These are phyloP conservation scores for Zaprionus lineosus DNA, from an alignment of 2,888 invertebrate genomes.

Conservation along the genomic window DNA sequence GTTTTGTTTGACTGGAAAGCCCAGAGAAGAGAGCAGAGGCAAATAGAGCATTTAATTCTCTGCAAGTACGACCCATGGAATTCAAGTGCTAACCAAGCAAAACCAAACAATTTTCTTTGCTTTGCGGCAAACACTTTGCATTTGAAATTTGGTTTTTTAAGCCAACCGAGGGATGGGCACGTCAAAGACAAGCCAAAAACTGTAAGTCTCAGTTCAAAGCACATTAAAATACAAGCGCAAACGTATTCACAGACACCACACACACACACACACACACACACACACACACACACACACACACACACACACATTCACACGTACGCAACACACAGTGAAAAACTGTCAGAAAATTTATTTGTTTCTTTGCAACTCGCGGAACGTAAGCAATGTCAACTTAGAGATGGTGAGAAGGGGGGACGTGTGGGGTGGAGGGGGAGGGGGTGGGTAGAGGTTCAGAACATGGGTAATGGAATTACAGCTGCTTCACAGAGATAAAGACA, in stretches of 20 bases:
- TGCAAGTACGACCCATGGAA: background rate
- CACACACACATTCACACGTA: background rate
- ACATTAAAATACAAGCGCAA: slow-evolving; percentile 2
- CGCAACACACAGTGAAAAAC: background rate
- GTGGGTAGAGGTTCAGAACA: background rate
- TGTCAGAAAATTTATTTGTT: slow-evolving; percentile 23
- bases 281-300: background rate
- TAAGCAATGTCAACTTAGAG: slow-evolving; percentile 39
- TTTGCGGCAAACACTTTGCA: slow-evolving; percentile 24
- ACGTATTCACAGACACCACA: background rate
- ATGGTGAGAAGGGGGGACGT: background rate
- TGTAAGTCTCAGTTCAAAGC: slow-evolving; percentile 12
- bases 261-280: background rate
- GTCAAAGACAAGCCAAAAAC: slow-evolving; percentile 14
- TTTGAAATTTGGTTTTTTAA: slow-evolving; percentile 23
- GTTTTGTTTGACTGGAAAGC: no score
- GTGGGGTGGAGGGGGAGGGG: background rate
- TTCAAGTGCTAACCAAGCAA: slow-evolving; percentile 22
- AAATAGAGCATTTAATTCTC: background rate
- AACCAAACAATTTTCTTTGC: slow-evolving; percentile 33
- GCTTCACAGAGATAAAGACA: slow-evolving; percentile 2
- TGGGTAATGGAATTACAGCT: slow-evolving; percentile 14
- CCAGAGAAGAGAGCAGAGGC: no score
- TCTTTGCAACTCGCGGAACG: slow-evolving; percentile 31
- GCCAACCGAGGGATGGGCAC: slow-evolving; percentile 4